phyloP scores from a whole-genome alignment of 2,888 invertebrate genomes.

The Cylloceria caligata region DNA sequence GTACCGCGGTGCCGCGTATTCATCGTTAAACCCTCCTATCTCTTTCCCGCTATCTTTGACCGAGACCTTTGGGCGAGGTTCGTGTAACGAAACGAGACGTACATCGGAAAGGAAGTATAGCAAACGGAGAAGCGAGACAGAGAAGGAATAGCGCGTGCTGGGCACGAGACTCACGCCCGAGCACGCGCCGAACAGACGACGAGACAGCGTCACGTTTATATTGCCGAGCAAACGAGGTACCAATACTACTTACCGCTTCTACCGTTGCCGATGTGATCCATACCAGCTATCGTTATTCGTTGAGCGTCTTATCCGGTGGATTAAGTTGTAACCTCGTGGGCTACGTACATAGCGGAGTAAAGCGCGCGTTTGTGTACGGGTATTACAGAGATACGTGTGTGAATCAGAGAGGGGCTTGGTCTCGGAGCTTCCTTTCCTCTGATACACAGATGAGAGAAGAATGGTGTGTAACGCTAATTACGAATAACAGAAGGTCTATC shows the following conservation, averaged over 20 bases:
- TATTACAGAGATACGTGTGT: background rate
- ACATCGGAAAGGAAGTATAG: background rate
- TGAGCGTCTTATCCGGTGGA: constrained; percentile 43
- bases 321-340: constrained; percentile 51
- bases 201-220: constrained; percentile 41
- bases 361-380: constrained; percentile 13
- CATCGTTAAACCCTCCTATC: constrained; percentile 11
- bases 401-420: constrained; percentile 8
- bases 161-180: constrained; percentile 38
- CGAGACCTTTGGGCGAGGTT: constrained; percentile 37
- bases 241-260: constrained; percentile 53
- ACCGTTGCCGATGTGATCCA: constrained; percentile 22
- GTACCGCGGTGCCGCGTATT: constrained; percentile 1
- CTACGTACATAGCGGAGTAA: constrained; percentile 37
- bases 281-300: constrained; percentile 68
- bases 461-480: constrained; percentile 41
- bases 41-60: constrained; percentile 44
- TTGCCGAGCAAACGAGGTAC: constrained; percentile 41
- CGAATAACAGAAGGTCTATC: constrained; percentile 53
- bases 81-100: background rate
- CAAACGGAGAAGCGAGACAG: background rate
- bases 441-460: constrained; percentile 19
- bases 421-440: background rate
- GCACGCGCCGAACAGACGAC: constrained; percentile 34
- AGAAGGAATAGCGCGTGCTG: constrained; percentile 29